Base-by-base conservation (phyloP, 2,113 vertebrate species). In the Thamnaconus septentrionalis region DNA sequence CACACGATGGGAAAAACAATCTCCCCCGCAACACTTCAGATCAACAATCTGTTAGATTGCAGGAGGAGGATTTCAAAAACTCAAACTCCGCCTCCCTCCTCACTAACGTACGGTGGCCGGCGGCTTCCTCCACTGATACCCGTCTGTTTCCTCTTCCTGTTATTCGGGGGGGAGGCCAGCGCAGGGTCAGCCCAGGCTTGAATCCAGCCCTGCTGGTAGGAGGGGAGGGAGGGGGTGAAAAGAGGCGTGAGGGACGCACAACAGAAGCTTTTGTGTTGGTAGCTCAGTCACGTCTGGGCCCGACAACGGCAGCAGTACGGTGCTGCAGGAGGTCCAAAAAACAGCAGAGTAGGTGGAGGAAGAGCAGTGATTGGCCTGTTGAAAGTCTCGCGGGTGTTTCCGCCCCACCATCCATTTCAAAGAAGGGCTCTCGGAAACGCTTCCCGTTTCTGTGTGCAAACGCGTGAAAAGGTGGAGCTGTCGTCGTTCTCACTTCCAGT, bases 121-220 rank as follows among this genome's bases (percentile, higher is more conserved):
- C 4, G 8, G 68, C 80, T 87, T 86, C 85, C 86, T 82, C 64
- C 61, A 5, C 69, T 69, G 82, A 85, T 86, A 71, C 71, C 83
- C 61, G 69, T 70, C 82, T 84, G 83, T 81, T 90, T 90, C 87
- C 88, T 85, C 70, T 90, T 90, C 87, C 87, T 87, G 84, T 86
- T 83, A 74, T 83, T 80, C 69, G 64, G 73, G 0, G 63, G 69
- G 12, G 72, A 67, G 79, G 82, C 76, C 71, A 63, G 79, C 55
- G 12, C 59, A 79, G 87, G 88, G 85, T 85, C 88, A 85, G 74
- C 64, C 45, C 40, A 75, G 84, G 76, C 75, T 83, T 75, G 82
- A 82, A 76, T 87, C 72, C 68, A 59, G 77, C 74, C 82, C 77
- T 50, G 63, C 59, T 31, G 64, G 78, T 68, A 82, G 57, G 40